These are phyloP conservation scores for Fragum whitleyi DNA, from an alignment of 2,888 invertebrate species.

Conservation along the genomic window DNA sequence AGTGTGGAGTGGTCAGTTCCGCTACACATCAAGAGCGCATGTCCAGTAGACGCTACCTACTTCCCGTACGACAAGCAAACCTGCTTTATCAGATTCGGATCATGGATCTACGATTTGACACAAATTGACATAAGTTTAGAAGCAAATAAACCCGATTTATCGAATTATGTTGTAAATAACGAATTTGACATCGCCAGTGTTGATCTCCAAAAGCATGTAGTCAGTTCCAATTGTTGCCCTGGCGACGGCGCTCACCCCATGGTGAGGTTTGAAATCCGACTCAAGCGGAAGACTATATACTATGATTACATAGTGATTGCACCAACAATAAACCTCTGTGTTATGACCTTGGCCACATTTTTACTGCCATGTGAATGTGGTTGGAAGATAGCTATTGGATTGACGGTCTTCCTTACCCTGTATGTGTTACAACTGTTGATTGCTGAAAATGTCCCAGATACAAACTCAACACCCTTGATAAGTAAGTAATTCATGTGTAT, in stretches of 20 bases:
- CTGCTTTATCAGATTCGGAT: constrained; percentile 88
- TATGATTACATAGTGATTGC: constrained; percentile 84
- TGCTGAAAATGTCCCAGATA: constrained; percentile 85
- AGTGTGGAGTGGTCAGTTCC: constrained; percentile 82
- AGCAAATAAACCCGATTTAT: constrained; percentile 67
- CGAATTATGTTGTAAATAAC: constrained; percentile 78
- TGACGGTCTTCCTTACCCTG: constrained; percentile 84
- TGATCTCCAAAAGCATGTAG: constrained; percentile 64
- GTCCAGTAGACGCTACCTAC: constrained; percentile 83
- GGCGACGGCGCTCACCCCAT: constrained; percentile 78
- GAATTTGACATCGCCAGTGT: constrained; percentile 78
- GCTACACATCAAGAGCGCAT: constrained; percentile 82
- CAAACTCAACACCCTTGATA: constrained; percentile 83
- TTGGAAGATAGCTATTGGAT: constrained; percentile 84
- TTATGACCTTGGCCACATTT: constrained; percentile 83
- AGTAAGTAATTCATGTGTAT: constrained; percentile 72
- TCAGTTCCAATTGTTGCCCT: constrained; percentile 73
- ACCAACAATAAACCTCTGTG: constrained; percentile 83
- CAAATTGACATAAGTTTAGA: constrained; percentile 80
- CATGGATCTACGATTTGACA: constrained; percentile 87
- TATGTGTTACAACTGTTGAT: constrained; percentile 84
- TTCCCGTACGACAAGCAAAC: constrained; percentile 95
- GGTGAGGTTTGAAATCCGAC: constrained; percentile 75
- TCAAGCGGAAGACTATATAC: constrained; percentile 82
- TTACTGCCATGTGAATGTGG: constrained; percentile 84